Evolutionary conservation across 30 jellyfish, hydroid and myxozoan genomes (phyloP).

Genomic region (Mastigias papua): DNA sequence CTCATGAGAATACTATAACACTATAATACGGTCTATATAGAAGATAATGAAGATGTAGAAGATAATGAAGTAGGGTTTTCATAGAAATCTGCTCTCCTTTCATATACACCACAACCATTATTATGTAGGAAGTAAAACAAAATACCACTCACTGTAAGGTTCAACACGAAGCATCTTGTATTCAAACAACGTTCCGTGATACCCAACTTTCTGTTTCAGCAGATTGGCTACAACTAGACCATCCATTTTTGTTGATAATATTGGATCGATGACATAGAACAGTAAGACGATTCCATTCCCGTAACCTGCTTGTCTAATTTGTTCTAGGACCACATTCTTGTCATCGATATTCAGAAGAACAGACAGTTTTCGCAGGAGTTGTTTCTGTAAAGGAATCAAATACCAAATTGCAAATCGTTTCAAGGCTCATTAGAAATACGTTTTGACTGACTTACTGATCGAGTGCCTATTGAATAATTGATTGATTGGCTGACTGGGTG

Average conservation of each 20-base stretch:
- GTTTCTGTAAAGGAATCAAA: conserved; percentile 72
- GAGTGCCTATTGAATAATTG: neutral
- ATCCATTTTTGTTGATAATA: conserved; percentile 63
- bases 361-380: conserved; percentile 92
- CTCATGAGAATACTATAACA: too few relatives aligned
- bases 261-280: conserved; percentile 86
- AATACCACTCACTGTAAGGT: conserved; percentile 85
- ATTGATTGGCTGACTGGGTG: too few relatives aligned
- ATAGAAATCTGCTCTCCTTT: too few relatives aligned
- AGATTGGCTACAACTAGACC: conserved; percentile 90
- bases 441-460: neutral
- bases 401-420: neutral
- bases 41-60: too few relatives aligned
- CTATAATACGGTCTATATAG: too few relatives aligned
- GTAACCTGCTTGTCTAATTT: conserved; percentile 79
- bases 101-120: too few relatives aligned
- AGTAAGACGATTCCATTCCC: conserved; percentile 80
- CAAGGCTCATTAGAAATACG: neutral
- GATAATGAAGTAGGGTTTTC: too few relatives aligned
- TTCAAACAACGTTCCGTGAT: conserved; percentile 91
- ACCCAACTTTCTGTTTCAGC: conserved; percentile 92
- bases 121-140: neutral
- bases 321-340: conserved; percentile 81
- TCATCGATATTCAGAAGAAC: conserved; percentile 88
- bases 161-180: conserved; percentile 87